A percentile compares a stretch with the other conserved stretches of the same genome.
phyloP scores from a whole-genome alignment of 2,888 invertebrate species.

The Aromia moschata region DNA sequence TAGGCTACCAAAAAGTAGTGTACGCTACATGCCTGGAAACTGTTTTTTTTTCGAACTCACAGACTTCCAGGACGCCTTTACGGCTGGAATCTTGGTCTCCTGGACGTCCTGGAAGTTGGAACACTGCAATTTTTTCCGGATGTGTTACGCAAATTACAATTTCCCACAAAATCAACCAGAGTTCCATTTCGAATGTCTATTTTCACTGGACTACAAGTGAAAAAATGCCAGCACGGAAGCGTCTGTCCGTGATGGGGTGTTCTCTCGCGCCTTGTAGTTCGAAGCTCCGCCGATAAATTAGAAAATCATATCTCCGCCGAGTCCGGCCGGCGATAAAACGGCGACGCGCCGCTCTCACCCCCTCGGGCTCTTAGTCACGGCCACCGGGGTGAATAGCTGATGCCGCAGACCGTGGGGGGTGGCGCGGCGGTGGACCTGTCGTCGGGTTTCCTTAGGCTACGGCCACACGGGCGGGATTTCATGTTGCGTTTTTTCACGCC shows the following conservation, averaged over 20 bases:
- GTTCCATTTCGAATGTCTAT: too few relatives aligned
- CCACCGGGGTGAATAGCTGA: too few relatives aligned
- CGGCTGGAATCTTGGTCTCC: too few relatives aligned
- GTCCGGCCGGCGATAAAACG: constrained; percentile 16
- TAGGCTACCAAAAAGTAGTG: too few relatives aligned
- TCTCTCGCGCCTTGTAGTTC: constrained; percentile 28
- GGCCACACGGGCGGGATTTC: background rate
- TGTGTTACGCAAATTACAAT: too few relatives aligned
- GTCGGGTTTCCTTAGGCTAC: background rate
- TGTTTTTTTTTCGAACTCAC: too few relatives aligned
- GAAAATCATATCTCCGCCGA: constrained; percentile 41
- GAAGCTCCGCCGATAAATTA: constrained; percentile 40
- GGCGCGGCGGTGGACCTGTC: constrained; percentile 1
- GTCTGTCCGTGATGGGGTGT: constrained; percentile 42
- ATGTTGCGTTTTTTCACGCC: background rate
- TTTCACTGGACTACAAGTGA: constrained; percentile 36
- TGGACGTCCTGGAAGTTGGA: too few relatives aligned
- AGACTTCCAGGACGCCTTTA: too few relatives aligned
- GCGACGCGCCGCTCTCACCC: constrained; percentile 18
- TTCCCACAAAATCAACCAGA: too few relatives aligned
- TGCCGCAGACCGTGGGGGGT: constrained; percentile 19
- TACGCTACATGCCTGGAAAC: too few relatives aligned
- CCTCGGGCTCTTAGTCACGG: too few relatives aligned
- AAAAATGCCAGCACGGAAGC: constrained; percentile 44
- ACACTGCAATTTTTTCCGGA: too few relatives aligned